Evolutionary conservation across 2,797 vertebrate genomes (phyloP).

Genomic region (Centropyge bicolor): DNA sequence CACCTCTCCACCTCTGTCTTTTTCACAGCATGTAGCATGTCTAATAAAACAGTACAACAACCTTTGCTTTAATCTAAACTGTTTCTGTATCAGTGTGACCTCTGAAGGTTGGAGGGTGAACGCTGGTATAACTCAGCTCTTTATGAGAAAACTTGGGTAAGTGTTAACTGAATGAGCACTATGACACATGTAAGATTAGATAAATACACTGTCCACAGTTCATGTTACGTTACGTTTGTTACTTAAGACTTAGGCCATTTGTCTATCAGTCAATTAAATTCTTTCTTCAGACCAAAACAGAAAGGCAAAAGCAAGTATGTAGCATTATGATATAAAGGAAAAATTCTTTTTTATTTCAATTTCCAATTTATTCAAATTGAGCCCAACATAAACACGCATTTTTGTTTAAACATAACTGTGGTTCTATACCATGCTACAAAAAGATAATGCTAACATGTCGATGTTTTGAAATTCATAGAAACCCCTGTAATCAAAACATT

Average conservation of each 20-base stretch:
- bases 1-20: conserved; percentile 10
- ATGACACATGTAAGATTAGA: neutral
- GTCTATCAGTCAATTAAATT: neutral
- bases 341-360: neutral
- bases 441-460: neutral
- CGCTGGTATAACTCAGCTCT: neutral
- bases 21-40: conserved; percentile 3
- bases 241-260: neutral
- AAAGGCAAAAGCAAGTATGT: neutral
- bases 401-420: neutral
- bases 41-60: conserved; percentile 11
- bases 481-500: neutral
- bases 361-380: neutral
- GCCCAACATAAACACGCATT: neutral
- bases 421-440: neutral
- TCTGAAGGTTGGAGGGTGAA: neutral
- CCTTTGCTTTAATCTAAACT: conserved; percentile 4
- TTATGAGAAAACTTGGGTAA: neutral
- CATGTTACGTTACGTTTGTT: neutral
- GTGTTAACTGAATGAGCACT: neutral
- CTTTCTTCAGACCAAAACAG: neutral
- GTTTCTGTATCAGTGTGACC: neutral
- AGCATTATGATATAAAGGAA: neutral
- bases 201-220: neutral
- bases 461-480: neutral